These are phyloP conservation scores for Rhipidura dahli DNA, from an alignment of 2,113 vertebrate genomes.

Conservation along the genomic window DNA sequence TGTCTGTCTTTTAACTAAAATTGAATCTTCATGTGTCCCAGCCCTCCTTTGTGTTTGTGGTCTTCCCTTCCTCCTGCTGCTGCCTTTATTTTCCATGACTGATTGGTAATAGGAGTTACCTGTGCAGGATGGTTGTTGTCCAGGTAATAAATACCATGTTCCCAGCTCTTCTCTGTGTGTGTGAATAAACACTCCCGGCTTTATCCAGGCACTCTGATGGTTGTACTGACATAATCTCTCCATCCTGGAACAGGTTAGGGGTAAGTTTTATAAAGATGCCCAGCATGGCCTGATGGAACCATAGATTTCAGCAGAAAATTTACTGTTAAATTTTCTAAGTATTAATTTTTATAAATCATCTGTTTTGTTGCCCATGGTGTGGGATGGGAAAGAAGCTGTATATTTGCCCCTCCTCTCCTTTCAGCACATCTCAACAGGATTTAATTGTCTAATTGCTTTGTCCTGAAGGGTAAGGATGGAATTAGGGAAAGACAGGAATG, in stretches of 20 bases:
- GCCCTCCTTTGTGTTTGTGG: background rate
- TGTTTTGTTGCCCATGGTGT: background rate
- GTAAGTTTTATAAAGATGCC: background rate
- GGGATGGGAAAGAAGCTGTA: background rate
- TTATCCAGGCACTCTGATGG: background rate
- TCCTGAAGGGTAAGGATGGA: background rate
- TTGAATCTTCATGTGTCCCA: background rate
- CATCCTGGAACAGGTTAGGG: background rate
- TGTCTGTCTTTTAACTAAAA: background rate
- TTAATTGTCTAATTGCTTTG: background rate
- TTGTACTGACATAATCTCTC: background rate
- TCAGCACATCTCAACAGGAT: background rate
- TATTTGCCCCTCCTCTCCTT: background rate
- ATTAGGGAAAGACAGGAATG: background rate
- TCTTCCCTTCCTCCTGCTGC: background rate
- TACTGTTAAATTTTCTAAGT: background rate
- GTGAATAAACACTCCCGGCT: background rate
- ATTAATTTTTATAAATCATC: background rate
- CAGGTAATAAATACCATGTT: background rate
- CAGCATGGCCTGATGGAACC: background rate
- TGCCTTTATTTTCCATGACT: background rate
- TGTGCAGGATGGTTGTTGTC: background rate
- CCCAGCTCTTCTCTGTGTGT: background rate
- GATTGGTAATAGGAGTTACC: background rate
- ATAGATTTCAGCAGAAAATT: background rate